Evolutionary conservation across 1,140 invertebrate species (phyloP), one percentile per base, ranked within the genome.

Genomic region (Leptinotarsa defecta): DNA sequence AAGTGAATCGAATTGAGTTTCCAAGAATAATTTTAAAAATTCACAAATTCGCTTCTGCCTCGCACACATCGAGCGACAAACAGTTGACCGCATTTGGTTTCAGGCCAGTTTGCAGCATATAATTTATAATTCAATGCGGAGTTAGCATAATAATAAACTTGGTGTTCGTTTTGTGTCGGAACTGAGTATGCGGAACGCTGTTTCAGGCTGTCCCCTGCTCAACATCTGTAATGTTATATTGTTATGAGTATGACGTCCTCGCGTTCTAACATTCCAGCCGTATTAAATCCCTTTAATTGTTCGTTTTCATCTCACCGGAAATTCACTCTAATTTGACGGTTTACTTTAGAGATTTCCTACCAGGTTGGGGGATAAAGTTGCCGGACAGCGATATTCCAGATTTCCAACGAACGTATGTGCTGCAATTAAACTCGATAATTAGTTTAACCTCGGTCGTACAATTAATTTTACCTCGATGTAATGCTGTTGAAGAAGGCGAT

Each of bases 271-370:
- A 43, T 68, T 68, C 24, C 65, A 43, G 65, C 24, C 6, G 27
- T 68, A 68, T 68, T 68, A 68, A 68, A 68, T 27, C 65, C 65
- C 43, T 68, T 68, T 68, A 68, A 68, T 68, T 68, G 65, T 68
- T 43, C 43, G 65, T 68, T 68, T 68, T 68, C 65, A 68, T 68
- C 24, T 22, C 65, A n/a, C 13, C 43, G 65, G 65, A 68, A 68
- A 68, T 68, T 68, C 65, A 68, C 43, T 68, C 24, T 68, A 68
- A 68, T 68, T 68, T 68, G 65, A 68, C 65, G 65, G 65, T 68
- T 68, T 27, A 27, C 65, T 68, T 68, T 68, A 43, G 65, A 68
- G 65, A 68, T 68, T 68, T 68, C 65, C 17, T 19, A n/a, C 20
- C 6, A 24, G 17, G 52, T 57, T 57, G 52, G 34, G 34, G 34